These are phyloP conservation scores for Anaspis maculata DNA, from an alignment of 2,888 invertebrate species.

Conservation along the genomic window DNA sequence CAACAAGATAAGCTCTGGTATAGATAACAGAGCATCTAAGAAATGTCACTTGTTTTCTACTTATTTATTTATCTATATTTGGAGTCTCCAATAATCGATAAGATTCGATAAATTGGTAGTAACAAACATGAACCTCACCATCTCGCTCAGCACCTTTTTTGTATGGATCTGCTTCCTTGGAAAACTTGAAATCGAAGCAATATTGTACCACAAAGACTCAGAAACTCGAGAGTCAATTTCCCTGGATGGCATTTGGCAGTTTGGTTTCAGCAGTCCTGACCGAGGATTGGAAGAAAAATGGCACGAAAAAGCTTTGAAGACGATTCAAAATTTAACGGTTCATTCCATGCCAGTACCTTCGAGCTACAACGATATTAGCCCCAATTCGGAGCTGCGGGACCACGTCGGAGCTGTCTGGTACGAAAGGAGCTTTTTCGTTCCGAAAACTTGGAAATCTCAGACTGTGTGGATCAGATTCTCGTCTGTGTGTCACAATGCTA, in stretches of 20 bases:
- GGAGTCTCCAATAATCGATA: too few relatives aligned
- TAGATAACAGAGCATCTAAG: too few relatives aligned
- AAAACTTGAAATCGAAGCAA: too few relatives aligned
- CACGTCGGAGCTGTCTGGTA: slow-evolving; percentile 97
- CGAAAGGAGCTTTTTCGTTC: slow-evolving; percentile 72
- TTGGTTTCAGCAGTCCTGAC: background rate
- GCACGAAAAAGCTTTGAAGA: slow-evolving; percentile 1
- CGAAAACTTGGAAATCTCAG: slow-evolving; percentile 59
- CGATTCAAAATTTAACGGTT: background rate
- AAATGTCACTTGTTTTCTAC: too few relatives aligned
- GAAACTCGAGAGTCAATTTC: slow-evolving; percentile 65
- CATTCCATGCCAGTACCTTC: slow-evolving; percentile 84
- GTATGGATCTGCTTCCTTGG: too few relatives aligned
- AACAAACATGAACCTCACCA: too few relatives aligned
- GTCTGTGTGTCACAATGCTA: slow-evolving; percentile 83
- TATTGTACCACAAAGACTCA: slow-evolving; percentile 68
- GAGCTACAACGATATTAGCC: slow-evolving; percentile 92
- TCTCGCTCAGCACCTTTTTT: too few relatives aligned
- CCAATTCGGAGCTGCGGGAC: slow-evolving; percentile 67
- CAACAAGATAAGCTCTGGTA: too few relatives aligned
- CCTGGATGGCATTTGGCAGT: slow-evolving; percentile 54
- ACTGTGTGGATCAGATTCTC: slow-evolving; percentile 84
- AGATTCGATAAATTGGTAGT: too few relatives aligned
- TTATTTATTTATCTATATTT: too few relatives aligned
- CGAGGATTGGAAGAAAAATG: slow-evolving; percentile 1